Base-by-base conservation (phyloP, 1,140 invertebrate species). In the Tetragonula clypearis region DNA sequence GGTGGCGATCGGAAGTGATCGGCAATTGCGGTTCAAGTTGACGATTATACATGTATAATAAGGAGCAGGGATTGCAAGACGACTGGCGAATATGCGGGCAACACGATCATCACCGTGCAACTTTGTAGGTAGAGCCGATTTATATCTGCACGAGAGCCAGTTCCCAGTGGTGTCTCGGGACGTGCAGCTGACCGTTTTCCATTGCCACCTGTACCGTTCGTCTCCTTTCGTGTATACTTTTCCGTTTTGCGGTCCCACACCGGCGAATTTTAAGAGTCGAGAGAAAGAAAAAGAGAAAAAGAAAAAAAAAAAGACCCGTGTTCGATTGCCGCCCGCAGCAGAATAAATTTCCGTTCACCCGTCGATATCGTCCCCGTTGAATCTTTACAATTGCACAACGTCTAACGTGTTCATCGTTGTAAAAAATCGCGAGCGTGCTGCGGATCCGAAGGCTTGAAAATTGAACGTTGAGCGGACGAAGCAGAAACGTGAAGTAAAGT, bases 101-200 rank as follows among this genome's bases (percentile, higher is more conserved):
- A 58, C 79, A 3, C 14, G 62, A 6, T 17, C 58, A 60, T 72
- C 60, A 55, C 65, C 9, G 26, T 21, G 30, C 49, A 80, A 74
- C 69, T 60, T 60, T n/a, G 71, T 49, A 49, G 21, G 26, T 55
- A 75, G 56, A 74, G 17, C 41, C 60, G 72, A 75, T 74, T 81
- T 62, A 81, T 74, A 81, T 56, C 41, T 81, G 71, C 35, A 56
- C 72, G 23, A 65, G 56, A 82, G 80, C 72, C 80, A 66, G 72
- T 82, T 65, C 74, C 68, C 62, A 30, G 30, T 49, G 62, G n/a
- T 30, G 62, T 49, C 53, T 55, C 6, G 82, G 82, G 69, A 69
- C 66, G 80, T n/a, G 84, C 84, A 86, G 84, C 80, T 86, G 84
- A 81, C 74, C 84, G 60, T 86, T 86, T 82, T 86, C 80, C 79